Evolutionary conservation across 2,888 invertebrate genomes (phyloP).

Genomic region (Sinelater perroti): DNA sequence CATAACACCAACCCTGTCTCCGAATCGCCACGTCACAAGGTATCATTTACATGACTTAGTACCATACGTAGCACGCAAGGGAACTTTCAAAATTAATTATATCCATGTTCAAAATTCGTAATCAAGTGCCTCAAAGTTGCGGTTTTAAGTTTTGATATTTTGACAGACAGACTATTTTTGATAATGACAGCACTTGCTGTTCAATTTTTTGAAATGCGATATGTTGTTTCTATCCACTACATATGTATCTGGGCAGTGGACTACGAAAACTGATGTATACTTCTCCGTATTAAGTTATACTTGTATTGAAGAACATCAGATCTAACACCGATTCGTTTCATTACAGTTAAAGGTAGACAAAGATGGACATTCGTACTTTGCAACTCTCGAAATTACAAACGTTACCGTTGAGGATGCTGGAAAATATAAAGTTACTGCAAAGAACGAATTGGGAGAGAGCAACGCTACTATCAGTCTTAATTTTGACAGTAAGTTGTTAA

Average conservation of each 20-base stretch:
- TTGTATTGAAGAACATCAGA: conserved; percentile 1
- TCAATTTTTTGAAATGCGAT: conserved; percentile 37
- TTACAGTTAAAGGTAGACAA: conserved; percentile 85
- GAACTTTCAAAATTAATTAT: too few relatives aligned
- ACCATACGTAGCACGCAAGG: too few relatives aligned
- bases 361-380: conserved; percentile 93
- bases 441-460: conserved; percentile 97
- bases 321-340: conserved; percentile 24
- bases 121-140: too few relatives aligned
- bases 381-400: conserved; percentile 90
- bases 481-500: conserved; percentile 90
- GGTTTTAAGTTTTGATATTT: conserved; percentile 43
- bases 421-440: conserved; percentile 95
- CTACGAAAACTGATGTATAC: not conserved
- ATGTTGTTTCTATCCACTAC: conserved; percentile 41
- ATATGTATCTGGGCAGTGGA: conserved; percentile 45
- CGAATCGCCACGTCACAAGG: conserved; percentile 87
- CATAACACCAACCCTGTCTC: conserved; percentile 85
- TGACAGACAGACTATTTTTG: conserved; percentile 50
- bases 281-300: too few relatives aligned
- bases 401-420: conserved; percentile 97
- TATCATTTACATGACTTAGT: conserved; percentile 55
- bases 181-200: conserved; percentile 53
- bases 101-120: too few relatives aligned
- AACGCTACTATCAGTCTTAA: conserved; percentile 97